Evolutionary conservation across 1,140 invertebrate species (phyloP).

Genomic region (Apolygus lucorum): DNA sequence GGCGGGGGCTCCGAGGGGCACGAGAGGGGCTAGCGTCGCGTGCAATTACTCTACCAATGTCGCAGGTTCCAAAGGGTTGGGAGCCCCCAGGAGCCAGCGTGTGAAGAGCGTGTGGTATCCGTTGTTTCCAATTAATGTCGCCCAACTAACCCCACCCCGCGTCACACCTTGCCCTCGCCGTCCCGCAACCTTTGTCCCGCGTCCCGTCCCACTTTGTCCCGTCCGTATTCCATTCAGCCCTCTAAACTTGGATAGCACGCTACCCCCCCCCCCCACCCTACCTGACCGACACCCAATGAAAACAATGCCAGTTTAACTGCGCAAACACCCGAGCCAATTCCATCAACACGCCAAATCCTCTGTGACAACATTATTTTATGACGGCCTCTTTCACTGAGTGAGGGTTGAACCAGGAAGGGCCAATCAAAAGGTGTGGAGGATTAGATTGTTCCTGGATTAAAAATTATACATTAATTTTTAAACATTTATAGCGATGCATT

Average conservation of each 20-base stretch:
- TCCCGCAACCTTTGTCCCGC: not conserved
- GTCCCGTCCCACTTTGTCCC: not conserved
- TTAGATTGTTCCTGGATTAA: too few relatives aligned
- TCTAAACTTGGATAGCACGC: not conserved
- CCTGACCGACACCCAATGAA: not conserved
- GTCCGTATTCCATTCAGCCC: not conserved
- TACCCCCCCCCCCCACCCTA: not conserved
- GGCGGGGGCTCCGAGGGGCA: too few relatives aligned
- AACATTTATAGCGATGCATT: too few relatives aligned
- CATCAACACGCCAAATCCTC: constrained; percentile 5
- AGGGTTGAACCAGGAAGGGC: too few relatives aligned
- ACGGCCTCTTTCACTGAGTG: too few relatives aligned
- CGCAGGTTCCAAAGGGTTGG: too few relatives aligned
- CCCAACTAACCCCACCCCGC: not conserved
- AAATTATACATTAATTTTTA: too few relatives aligned
- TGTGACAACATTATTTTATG: constrained; percentile 11
- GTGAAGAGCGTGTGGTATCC: not conserved
- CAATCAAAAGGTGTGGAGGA: too few relatives aligned
- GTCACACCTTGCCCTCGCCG: not conserved
- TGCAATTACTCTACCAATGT: too few relatives aligned
- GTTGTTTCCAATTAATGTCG: constrained; percentile 5
- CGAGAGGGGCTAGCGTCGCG: too few relatives aligned
- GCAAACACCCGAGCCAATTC: constrained; percentile 4
- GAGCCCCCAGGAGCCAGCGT: too few relatives aligned
- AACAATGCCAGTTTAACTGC: constrained; percentile 10